These are phyloP conservation scores for Myotis myotis DNA, from an alignment of 2,797 vertebrate genomes.

Conservation along the genomic window DNA sequence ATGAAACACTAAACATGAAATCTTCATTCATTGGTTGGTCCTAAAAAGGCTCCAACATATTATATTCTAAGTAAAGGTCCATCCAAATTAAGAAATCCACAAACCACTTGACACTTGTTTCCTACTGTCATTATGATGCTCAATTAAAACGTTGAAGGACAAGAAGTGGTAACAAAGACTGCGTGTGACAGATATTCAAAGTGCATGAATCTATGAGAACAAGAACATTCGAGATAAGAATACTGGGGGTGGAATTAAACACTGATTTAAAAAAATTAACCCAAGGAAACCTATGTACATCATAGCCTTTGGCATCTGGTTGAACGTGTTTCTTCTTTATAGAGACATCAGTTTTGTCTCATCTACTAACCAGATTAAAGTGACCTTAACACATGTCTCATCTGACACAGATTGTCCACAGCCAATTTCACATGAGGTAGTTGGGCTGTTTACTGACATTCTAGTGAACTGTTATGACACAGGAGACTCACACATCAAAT, in stretches of 20 bases:
- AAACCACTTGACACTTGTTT: conserved; percentile 38
- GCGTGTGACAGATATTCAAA: conserved; percentile 48
- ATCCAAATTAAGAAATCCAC: conserved; percentile 50
- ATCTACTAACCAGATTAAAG: conserved; percentile 47
- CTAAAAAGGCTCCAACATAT: conserved; percentile 37
- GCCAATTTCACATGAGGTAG: conserved; percentile 78
- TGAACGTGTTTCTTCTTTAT: conserved; percentile 56
- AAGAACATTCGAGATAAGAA: neutral
- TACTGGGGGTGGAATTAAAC: conserved; percentile 27
- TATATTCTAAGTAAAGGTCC: conserved; percentile 51
- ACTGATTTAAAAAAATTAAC: conserved; percentile 48
- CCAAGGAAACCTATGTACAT: conserved; percentile 59
- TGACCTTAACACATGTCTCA: conserved; percentile 45
- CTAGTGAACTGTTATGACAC: conserved; percentile 53
- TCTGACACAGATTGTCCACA: conserved; percentile 69
- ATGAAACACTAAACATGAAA: conserved; percentile 64
- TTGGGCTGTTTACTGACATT: conserved; percentile 75
- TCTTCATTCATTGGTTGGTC: conserved; percentile 57
- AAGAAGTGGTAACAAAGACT: conserved; percentile 16
- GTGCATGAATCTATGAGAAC: conserved; percentile 43
- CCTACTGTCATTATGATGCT: conserved; percentile 31
- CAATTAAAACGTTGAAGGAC: conserved; percentile 44
- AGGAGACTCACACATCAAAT: conserved; percentile 13
- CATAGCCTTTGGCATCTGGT: conserved; percentile 76
- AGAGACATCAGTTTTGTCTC: conserved; percentile 49